Base-by-base conservation (phyloP, 2,888 invertebrate species). In the Steromphala cineraria region DNA sequence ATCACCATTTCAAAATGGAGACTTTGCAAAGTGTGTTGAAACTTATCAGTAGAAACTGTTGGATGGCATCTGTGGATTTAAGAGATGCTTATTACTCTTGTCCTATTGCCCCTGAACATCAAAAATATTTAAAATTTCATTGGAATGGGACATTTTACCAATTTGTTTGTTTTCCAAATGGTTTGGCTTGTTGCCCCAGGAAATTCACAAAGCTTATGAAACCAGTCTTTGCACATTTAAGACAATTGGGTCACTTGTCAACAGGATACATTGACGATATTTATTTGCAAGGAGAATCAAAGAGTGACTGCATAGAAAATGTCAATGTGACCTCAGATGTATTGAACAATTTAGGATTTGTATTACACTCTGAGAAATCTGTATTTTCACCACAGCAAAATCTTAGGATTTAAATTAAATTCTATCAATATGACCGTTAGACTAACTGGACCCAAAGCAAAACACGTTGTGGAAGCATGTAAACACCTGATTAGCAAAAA, bases 1-100 rank as follows among this genome's bases (percentile, higher is more conserved):
- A 78, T 19, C 53, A 74, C 24, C 78, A 82, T 40, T 82, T 82
- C 67, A 82, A 82, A 28, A 81, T 82, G 82, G 78, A 82, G 21
- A 75, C 80, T 15, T 55, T 82, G 17, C 24, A 67, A 53, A 53
- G 21, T 53, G 80, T 52, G 0, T 19, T 82, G 10, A n/a, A 36
- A n/a, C 52, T 81, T 13, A 79, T 81, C 13, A 74, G n/a, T 24
- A 62, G 15, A 21, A 52, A 40, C 19, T 80, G 62, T 53, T 67
- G 31, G 19, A 79, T 81, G 78, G 80, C 80, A 15, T 75, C 55
- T 13, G 15, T 83, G 2, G 83, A 81, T 53, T n/a, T 81, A 24
- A 31, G 21, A 4, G 28, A 81, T 46, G 83, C 81, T 8, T 81
- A 83, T 55, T 77, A 53, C 55, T 62, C 71, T 52, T 55, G 81